Conservation (phyloP, 2,888 invertebrate species). For the Torymus aiolomorphi region DNA sequence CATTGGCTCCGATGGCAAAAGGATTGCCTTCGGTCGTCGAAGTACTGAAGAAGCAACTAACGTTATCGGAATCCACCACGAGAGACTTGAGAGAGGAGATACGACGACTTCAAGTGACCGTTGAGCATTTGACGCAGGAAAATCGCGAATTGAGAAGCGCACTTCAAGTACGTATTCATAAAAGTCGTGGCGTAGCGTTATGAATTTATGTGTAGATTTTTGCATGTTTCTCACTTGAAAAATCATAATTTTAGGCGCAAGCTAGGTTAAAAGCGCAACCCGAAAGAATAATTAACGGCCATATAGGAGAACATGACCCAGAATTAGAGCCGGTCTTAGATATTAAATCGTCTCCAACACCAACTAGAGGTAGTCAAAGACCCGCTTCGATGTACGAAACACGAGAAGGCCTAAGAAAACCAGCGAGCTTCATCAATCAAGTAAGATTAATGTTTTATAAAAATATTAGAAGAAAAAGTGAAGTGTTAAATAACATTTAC, state of each 20-base stretch:
- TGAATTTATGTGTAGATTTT: not conserved
- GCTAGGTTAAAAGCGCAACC: slow-evolving; percentile 56
- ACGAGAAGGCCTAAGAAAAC: slow-evolving; percentile 83
- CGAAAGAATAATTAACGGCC: slow-evolving; percentile 68
- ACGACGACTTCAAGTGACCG: slow-evolving; percentile 80
- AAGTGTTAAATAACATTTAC: too few relatives aligned
- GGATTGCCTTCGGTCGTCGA: slow-evolving; percentile 73
- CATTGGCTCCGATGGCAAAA: slow-evolving; percentile 68
- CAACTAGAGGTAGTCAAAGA: slow-evolving; percentile 78
- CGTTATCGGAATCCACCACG: slow-evolving; percentile 81
- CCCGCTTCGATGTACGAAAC: slow-evolving; percentile 94
- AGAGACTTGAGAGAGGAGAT: slow-evolving; percentile 81
- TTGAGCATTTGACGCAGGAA: slow-evolving; percentile 87
- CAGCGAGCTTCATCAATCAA: slow-evolving; percentile 64
- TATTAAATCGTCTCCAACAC: slow-evolving; percentile 71
- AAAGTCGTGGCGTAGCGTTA: not conserved
- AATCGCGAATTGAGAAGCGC: slow-evolving; percentile 85
- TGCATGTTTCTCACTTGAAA: not conserved
- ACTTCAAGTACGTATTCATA: slow-evolving; percentile 68
- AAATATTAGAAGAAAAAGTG: not conserved
- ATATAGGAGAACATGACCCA: slow-evolving; percentile 75
- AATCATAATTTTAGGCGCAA: slow-evolving; percentile 55
- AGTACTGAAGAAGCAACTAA: slow-evolving; percentile 79
- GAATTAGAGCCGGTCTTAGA: slow-evolving; percentile 77
- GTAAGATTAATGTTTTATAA: slow-evolving; percentile 58